Base-by-base conservation (phyloP, 2,888 invertebrate genomes). In the Brachyptera risi region DNA sequence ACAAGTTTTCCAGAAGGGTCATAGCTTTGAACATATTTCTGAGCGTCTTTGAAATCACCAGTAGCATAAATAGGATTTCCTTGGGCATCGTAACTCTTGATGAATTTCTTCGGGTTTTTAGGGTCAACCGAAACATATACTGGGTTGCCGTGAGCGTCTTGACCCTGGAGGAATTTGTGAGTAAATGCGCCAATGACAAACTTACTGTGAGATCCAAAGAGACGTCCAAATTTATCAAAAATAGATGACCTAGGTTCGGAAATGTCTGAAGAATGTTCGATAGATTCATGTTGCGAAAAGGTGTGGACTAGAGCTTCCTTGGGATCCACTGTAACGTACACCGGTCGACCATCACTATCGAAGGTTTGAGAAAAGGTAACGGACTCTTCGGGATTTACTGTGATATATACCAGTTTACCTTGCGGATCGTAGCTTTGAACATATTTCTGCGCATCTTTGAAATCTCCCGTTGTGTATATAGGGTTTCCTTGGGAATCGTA, bases 401-500 rank as follows among this genome's bases (percentile, higher is more conserved):
- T 31, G 31, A 31, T 31, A 21, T 44, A 44, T 17, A 71, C 54
- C 2, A 68, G 71, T 50, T 72, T 69, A 15, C 72, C 71, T 27
- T 62, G 67, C 31, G 61, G 68, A 0, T 62, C 65, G n/a, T 68
- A 71, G 9, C 73, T 56, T 70, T 73, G 19, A 74, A 67, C 42
- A 49, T 71, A 71, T 21, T 74, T 65, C 62, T 71, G 71, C 11
- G 74, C 74, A 24, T 71, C 69, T 23, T 44, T 44, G 19, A 66
- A 72, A 38, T 69, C 70, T 38, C 73, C 74, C 37, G 73, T 72
- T 5, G 66, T 68, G 1, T 69, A 70, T 44, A 72, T 71, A 0
- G 71, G 71, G 51, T 71, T 70, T 0, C 74, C 74, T 19, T 72
- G 66, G 59, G 71, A 70, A 49, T 73, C 72, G 56, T 73, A 73